Base-by-base conservation (phyloP, 2,113 vertebrate genomes). In the Podocnemis expansa region DNA sequence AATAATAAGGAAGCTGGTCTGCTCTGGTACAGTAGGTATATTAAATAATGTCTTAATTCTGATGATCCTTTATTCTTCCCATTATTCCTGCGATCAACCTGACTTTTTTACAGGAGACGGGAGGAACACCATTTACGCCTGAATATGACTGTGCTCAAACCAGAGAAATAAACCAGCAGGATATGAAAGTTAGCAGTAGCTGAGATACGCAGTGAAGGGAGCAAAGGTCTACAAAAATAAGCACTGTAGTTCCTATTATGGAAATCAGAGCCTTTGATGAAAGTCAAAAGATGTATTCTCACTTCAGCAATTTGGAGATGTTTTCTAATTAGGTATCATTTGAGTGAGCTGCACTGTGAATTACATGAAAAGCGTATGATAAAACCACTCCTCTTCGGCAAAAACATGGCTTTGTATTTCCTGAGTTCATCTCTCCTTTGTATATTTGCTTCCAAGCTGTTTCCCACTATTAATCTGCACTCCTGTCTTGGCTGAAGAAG, bases 1-100 rank as follows among this genome's bases (percentile, higher is more conserved):
- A 22, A 14, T 25, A 24, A 5, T 6, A 34, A 1, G 0, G 1
- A 67, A 8, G 60, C 78, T 34, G 81, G 34, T 51, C 5, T 25
- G 1, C 54, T 51, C 31, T 5, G 24, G 14, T 55, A 43, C 55
- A 81, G 79, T 82, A n/a, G 58, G n/a, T 10, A 22, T 31, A 43
- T 21, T 8, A 29, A 22, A 16, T 1, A 0, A 0, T 10, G 1
- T 8, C 45, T 73, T 25, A 55, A 34, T 21, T 45, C 43, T 51
- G 29, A 84, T 13, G 38, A 1, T 6, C 89, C 87, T 22, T 45
- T 78, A 8, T 84, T 60, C 47, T 47, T 31, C 81, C 43, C 70
- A 34, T 22, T 52, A 1, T 47, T 47, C 55, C 25, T 2, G 21
- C 58, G 80, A 80, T 83, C 60, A 75, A 70, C 75, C 38, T 25